phyloP scores from a whole-genome alignment of 2,113 vertebrate genomes.

The Malurus elegans region DNA sequence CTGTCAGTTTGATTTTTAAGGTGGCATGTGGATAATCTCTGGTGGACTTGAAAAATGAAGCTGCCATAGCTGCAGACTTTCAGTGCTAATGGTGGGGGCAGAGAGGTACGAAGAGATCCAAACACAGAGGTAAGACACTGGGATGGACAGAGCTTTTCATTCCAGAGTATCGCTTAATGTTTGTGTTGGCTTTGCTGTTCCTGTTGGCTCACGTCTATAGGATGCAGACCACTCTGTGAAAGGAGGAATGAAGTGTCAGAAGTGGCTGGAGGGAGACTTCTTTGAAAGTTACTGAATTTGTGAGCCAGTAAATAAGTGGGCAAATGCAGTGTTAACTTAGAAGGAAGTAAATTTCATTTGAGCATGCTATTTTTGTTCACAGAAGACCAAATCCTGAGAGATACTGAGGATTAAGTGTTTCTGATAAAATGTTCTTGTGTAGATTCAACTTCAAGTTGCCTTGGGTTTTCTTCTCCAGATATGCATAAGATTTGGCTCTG shows the following conservation, averaged over 20 bases:
- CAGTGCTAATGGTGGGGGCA: not conserved
- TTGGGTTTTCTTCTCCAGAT: constrained; percentile 21
- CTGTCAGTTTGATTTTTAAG: not conserved
- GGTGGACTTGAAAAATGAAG: not conserved
- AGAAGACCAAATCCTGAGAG: not conserved
- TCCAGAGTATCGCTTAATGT: not conserved
- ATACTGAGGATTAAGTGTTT: constrained; percentile 26
- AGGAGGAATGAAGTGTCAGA: constrained; percentile 34
- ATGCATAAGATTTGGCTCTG: not conserved
- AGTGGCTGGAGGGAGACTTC: constrained; percentile 17
- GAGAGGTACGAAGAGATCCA: not conserved
- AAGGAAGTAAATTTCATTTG: not conserved
- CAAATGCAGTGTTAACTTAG: not conserved
- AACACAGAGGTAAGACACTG: not conserved
- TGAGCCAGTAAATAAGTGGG: not conserved
- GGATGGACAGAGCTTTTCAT: not conserved
- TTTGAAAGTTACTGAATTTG: not conserved
- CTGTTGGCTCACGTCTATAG: constrained; percentile 8
- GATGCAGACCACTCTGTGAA: not conserved
- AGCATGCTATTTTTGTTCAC: not conserved
- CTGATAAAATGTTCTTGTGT: constrained; percentile 20
- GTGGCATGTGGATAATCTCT: not conserved
- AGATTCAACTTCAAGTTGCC: not conserved
- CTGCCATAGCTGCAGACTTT: not conserved
- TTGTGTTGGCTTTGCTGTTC: constrained; percentile 25